These are phyloP conservation scores for Alectoris magna DNA, from an alignment of 2,797 vertebrate genomes.

Conservation along the genomic window DNA sequence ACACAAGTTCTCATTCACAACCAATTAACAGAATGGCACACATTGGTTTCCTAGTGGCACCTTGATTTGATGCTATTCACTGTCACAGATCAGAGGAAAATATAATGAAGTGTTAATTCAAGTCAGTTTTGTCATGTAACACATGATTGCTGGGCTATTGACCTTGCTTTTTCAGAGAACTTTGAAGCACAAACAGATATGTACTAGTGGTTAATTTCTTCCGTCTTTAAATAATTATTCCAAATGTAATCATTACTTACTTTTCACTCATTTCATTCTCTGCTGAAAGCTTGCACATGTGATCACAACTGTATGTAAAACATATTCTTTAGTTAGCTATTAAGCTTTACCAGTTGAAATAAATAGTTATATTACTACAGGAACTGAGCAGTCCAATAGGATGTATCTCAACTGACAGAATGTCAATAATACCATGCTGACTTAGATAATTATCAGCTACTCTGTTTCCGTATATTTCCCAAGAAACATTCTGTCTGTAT, in stretches of 20 bases:
- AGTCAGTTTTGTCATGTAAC: not conserved
- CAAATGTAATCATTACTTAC: not conserved
- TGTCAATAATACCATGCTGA: not conserved
- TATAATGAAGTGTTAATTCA: slow-evolving; percentile 57
- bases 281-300: not conserved
- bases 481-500: not conserved
- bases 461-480: not conserved
- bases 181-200: not conserved
- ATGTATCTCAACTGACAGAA: not conserved
- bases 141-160: not conserved
- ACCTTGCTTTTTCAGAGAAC: not conserved
- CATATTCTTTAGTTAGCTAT: not conserved
- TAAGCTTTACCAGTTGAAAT: not conserved
- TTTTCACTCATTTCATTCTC: not conserved
- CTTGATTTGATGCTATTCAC: slow-evolving; percentile 75
- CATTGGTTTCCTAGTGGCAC: slow-evolving; percentile 60
- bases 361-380: not conserved
- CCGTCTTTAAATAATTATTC: not conserved
- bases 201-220: not conserved
- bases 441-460: slow-evolving; percentile 2
- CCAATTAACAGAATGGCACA: slow-evolving; percentile 65
- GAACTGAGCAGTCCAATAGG: not conserved
- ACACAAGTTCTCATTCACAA: slow-evolving; percentile 69
- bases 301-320: not conserved
- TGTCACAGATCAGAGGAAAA: not conserved